Evolutionary conservation across 2,113 vertebrate species (phyloP).

Genomic region (Psittacus erithacus): DNA sequence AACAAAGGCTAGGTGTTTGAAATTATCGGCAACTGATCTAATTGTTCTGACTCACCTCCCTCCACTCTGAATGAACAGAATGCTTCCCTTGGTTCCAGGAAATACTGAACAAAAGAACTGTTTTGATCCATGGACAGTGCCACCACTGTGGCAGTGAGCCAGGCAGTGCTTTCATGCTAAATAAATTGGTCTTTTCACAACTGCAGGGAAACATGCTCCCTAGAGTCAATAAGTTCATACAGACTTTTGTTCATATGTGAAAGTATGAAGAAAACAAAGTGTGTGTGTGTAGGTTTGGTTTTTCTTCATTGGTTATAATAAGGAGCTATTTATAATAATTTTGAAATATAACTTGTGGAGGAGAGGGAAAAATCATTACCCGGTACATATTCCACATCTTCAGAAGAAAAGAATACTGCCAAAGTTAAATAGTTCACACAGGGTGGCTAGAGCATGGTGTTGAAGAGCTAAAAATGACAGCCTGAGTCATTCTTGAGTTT

Average conservation of each 20-base stretch:
- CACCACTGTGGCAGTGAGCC: background rate
- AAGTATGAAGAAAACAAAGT: background rate
- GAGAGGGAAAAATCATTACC: background rate
- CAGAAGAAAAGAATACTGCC: background rate
- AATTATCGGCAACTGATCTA: background rate
- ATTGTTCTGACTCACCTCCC: background rate
- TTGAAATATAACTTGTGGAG: background rate
- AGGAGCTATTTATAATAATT: background rate
- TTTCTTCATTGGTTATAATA: background rate
- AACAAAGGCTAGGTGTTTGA: slow-evolving; percentile 14
- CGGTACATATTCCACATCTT: background rate
- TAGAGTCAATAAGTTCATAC: background rate
- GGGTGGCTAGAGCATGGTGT: background rate
- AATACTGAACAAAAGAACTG: slow-evolving; percentile 39
- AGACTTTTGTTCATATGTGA: background rate
- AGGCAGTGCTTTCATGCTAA: background rate
- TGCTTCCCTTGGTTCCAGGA: slow-evolving; percentile 37
- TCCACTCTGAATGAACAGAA: background rate
- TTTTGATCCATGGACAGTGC: slow-evolving; percentile 3
- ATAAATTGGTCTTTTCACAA: slow-evolving; percentile 28
- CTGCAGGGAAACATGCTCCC: background rate
- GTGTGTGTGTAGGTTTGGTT: background rate
- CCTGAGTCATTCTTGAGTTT: background rate
- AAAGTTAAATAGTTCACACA: background rate
- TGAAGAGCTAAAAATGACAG: background rate